Conservation (phyloP, 1,140 invertebrate species). For the Catajapyx aquilonaris region DNA sequence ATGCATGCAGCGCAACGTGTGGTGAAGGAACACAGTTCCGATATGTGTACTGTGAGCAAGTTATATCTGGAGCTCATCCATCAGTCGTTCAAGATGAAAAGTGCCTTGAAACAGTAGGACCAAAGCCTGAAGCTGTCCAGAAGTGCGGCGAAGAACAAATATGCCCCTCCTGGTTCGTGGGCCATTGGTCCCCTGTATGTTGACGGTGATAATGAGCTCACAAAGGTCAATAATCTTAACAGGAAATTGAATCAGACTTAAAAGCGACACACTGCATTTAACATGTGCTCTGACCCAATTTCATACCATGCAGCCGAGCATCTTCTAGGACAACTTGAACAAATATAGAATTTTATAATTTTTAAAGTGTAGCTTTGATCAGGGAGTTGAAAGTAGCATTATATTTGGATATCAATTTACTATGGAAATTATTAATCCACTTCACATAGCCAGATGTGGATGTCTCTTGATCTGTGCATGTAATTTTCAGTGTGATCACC, state of each 20-base stretch:
- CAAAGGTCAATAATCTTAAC: too few species aligned
- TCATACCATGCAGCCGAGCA: too few species aligned
- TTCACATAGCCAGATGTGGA: neutral
- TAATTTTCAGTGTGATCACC: conserved; percentile 49
- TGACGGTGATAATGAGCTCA: too few species aligned
- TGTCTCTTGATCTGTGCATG: neutral
- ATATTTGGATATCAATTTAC: too few species aligned
- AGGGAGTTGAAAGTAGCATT: too few species aligned
- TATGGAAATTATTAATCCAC: too few species aligned
- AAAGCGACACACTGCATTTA: too few species aligned
- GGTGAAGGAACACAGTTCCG: conserved; percentile 39
- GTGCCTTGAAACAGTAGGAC: conserved; percentile 39
- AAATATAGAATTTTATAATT: too few species aligned
- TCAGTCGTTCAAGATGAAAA: conserved; percentile 46
- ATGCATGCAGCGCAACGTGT: conserved; percentile 57
- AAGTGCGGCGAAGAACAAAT: conserved; percentile 49
- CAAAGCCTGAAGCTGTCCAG: conserved; percentile 43
- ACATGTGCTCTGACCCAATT: too few species aligned
- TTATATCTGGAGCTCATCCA: conserved; percentile 37
- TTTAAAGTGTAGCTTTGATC: too few species aligned
- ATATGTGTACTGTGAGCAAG: conserved; percentile 53
- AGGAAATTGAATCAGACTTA: too few species aligned
- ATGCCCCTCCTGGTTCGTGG: conserved; percentile 65
- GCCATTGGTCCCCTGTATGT: conserved; percentile 70
- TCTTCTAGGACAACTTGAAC: too few species aligned